Evolutionary conservation across 2,797 vertebrate species (phyloP).

Genomic region (Erethizon dorsatum): DNA sequence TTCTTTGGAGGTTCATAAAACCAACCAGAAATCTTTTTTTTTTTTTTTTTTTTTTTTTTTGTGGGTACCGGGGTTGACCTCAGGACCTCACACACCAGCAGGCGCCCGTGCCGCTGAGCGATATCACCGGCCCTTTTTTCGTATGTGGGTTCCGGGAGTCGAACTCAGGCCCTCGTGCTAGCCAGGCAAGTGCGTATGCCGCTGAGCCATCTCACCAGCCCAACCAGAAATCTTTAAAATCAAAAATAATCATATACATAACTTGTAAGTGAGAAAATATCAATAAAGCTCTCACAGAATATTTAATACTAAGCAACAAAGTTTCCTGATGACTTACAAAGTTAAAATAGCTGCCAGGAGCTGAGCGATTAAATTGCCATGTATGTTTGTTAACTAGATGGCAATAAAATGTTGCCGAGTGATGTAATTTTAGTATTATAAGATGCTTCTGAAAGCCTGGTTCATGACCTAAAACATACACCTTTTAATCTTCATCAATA

Average conservation of each 20-base stretch:
- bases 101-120: too few relatives aligned
- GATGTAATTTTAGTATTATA: background rate
- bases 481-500: background rate
- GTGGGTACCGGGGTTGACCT: too few relatives aligned
- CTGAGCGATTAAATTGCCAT: background rate
- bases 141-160: too few relatives aligned
- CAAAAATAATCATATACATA: background rate
- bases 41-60: too few relatives aligned
- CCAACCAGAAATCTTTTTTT: too few relatives aligned
- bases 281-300: constrained; percentile 30
- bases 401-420: background rate
- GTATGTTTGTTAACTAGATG: background rate
- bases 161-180: too few relatives aligned
- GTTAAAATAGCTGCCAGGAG: background rate
- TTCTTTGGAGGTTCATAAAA: constrained; percentile 37
- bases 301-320: constrained; percentile 36
- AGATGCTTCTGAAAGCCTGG: background rate
- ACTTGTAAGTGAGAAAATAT: constrained; percentile 29
- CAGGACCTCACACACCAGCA: too few relatives aligned
- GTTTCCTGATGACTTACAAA: constrained; percentile 32
- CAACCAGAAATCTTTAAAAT: constrained; percentile 29
- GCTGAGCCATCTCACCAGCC: too few relatives aligned
- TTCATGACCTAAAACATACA: background rate
- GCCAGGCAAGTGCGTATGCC: too few relatives aligned
- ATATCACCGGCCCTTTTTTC: too few relatives aligned